A percentile compares a stretch with the other conserved stretches of the same genome.
Conservation (phyloP, 1,140 invertebrate genomes). For the Spodoptera frugiperda region DNA sequence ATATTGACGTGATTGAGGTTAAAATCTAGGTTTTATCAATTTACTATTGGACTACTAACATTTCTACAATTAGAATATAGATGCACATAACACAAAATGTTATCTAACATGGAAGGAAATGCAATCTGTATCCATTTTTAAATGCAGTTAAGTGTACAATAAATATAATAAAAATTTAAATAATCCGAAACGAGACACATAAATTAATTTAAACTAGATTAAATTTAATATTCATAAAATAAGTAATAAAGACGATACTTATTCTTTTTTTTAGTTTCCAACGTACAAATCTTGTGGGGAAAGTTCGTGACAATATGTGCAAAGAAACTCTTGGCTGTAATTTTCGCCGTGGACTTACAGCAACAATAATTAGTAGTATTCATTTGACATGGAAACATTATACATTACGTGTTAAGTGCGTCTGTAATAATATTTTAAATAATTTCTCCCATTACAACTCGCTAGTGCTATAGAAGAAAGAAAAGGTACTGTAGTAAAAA, state of each 20-base stretch:
- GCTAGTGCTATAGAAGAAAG: too few relatives aligned
- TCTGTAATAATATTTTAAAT: not conserved
- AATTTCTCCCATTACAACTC: too few relatives aligned
- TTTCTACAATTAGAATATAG: too few relatives aligned
- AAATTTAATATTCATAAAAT: not conserved
- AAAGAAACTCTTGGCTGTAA: slow-evolving; percentile 20
- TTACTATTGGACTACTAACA: too few relatives aligned
- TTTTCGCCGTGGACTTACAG: slow-evolving; percentile 8
- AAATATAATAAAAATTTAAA: not conserved
- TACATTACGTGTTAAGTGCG: not conserved
- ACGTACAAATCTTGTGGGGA: not conserved
- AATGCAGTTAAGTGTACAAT: too few relatives aligned
- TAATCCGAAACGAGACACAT: not conserved
- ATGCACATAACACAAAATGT: too few relatives aligned
- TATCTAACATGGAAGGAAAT: too few relatives aligned
- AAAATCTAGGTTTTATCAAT: too few relatives aligned
- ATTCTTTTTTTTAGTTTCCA: not conserved
- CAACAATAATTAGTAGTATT: slow-evolving; percentile 21
- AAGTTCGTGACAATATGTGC: slow-evolving; percentile 25
- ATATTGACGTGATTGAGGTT: too few relatives aligned
- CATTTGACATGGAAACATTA: slow-evolving; percentile 21
- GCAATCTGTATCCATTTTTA: too few relatives aligned
- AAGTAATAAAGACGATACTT: not conserved
- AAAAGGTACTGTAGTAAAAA: too few relatives aligned
- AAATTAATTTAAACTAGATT: not conserved